These are phyloP conservation scores for Eulemur coronatus DNA, from an alignment of 2,797 vertebrate species.

Conservation along the genomic window DNA sequence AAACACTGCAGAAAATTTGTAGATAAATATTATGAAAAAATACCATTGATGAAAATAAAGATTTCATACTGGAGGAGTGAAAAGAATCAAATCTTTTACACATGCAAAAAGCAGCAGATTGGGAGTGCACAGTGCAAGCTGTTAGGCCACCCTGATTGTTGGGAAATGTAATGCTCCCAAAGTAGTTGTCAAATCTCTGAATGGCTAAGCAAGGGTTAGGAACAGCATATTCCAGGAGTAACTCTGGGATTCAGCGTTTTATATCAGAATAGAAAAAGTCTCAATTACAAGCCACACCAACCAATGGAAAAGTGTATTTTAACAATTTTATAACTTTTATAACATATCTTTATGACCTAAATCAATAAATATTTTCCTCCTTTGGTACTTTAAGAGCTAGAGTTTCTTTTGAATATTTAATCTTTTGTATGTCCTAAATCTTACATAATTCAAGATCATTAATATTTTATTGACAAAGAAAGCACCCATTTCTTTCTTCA, in stretches of 20 bases:
- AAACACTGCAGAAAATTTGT: background rate
- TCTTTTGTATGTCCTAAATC: background rate
- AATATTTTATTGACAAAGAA: constrained; percentile 26
- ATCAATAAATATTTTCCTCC: background rate
- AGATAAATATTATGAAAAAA: background rate
- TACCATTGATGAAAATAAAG: background rate
- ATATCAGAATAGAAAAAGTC: background rate
- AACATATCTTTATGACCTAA: background rate
- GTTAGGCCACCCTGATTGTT: background rate
- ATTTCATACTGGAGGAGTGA: background rate
- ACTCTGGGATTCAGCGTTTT: background rate
- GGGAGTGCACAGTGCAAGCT: background rate
- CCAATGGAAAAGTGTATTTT: background rate
- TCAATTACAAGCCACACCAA: background rate
- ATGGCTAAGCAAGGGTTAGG: background rate
- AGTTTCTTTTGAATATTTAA: background rate
- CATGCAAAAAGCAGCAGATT: background rate
- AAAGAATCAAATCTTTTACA: background rate
- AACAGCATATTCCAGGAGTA: background rate
- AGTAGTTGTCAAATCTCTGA: background rate
- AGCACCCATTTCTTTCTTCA: background rate
- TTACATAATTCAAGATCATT: background rate
- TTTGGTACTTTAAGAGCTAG: background rate
- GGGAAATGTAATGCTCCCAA: background rate
- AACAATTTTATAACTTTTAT: background rate